Evolutionary conservation across 2,888 invertebrate species (phyloP).

Genomic region (Epistrophe eligans): DNA sequence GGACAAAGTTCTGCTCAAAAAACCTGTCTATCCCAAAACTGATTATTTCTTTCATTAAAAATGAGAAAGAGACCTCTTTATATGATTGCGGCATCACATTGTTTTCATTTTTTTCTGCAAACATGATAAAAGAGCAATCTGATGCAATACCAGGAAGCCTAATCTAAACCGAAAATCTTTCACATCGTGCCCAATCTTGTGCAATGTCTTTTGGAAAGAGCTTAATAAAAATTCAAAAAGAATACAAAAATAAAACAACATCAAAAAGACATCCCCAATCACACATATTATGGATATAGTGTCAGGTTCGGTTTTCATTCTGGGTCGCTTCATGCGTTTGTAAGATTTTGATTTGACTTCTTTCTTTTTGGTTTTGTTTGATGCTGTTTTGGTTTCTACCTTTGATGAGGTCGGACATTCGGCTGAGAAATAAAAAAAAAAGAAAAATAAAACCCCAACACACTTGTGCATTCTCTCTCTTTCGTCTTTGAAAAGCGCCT

Average conservation of each 20-base stretch:
- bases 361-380: constrained; percentile 15
- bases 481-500: background rate
- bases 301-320: constrained; percentile 64
- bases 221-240: background rate
- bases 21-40: constrained; percentile 22
- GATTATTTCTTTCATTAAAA: constrained; percentile 30
- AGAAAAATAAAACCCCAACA: constrained; percentile 17
- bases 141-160: constrained; percentile 66
- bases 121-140: constrained; percentile 50
- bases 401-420: constrained; percentile 70
- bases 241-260: background rate
- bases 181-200: constrained; percentile 59
- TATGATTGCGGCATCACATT: constrained; percentile 39
- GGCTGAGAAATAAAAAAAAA: constrained; percentile 53
- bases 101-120: constrained; percentile 33
- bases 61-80: constrained; percentile 14
- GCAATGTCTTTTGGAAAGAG: constrained; percentile 36
- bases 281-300: constrained; percentile 66
- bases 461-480: constrained; percentile 31
- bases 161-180: constrained; percentile 67
- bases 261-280: constrained; percentile 61
- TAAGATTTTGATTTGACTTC: constrained; percentile 26
- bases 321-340: constrained; percentile 53
- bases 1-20: constrained; percentile 1
- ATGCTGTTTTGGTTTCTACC: constrained; percentile 41